These are phyloP conservation scores for Callimico goeldii DNA, from an alignment of 2,797 vertebrate genomes.

Conservation along the genomic window DNA sequence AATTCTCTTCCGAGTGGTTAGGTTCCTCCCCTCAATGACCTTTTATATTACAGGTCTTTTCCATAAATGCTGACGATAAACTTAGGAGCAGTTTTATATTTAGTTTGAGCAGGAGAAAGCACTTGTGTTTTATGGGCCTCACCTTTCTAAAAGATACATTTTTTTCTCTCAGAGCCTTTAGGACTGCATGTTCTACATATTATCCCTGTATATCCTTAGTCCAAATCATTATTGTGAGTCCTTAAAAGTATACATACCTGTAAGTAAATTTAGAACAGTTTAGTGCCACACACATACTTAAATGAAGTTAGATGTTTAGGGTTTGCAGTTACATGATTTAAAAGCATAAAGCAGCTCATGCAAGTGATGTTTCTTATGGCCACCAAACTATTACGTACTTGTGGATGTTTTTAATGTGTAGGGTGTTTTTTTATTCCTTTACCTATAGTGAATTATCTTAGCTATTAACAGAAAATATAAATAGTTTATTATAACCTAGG, in stretches of 20 bases:
- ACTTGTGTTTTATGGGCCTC: not conserved
- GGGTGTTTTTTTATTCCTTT: not conserved
- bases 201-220: not conserved
- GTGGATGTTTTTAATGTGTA: not conserved
- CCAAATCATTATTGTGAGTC: not conserved
- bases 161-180: not conserved
- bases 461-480: not conserved
- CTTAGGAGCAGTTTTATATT: constrained; percentile 8
- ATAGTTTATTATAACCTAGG: not conserved
- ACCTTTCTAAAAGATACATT: constrained; percentile 18
- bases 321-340: not conserved
- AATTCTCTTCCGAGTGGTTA: not conserved
- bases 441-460: constrained; percentile 40
- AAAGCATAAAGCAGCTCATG: not conserved
- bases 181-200: not conserved
- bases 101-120: not conserved
- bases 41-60: not conserved
- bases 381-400: not conserved
- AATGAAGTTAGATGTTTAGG: not conserved
- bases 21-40: not conserved
- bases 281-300: not conserved
- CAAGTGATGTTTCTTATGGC: not conserved
- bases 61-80: not conserved
- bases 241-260: not conserved
- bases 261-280: not conserved